These are phyloP conservation scores for Pica pica DNA, from an alignment of 2,113 vertebrate species.

Conservation along the genomic window DNA sequence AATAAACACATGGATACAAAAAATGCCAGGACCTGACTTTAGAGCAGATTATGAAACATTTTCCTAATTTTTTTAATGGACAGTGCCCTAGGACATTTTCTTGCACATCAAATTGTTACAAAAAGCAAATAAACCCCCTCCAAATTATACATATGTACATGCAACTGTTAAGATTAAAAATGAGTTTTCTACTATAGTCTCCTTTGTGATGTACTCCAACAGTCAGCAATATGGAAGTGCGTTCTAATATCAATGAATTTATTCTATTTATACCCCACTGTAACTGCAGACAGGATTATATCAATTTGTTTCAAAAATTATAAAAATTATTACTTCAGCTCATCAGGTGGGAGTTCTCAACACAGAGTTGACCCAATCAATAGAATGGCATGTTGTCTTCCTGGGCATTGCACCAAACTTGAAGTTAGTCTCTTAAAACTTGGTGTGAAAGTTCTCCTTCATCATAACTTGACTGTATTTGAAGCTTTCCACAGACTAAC, in stretches of 20 bases:
- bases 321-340: not conserved
- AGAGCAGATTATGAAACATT: not conserved
- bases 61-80: not conserved
- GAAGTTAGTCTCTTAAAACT: not conserved
- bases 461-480: not conserved
- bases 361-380: not conserved
- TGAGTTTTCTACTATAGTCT: not conserved
- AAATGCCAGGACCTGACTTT: not conserved
- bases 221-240: not conserved
- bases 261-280: not conserved
- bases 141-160: not conserved
- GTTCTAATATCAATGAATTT: not conserved
- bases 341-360: not conserved
- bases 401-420: not conserved
- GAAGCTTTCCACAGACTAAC: not conserved
- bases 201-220: not conserved
- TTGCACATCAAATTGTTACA: not conserved
- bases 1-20: not conserved
- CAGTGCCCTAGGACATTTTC: not conserved
- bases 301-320: not conserved
- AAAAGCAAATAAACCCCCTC: not conserved
- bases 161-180: not conserved
- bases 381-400: not conserved
- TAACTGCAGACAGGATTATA: not conserved
- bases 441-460: not conserved